Conservation (phyloP, 2,113 vertebrate species). For the Paratilapia polleni region DNA sequence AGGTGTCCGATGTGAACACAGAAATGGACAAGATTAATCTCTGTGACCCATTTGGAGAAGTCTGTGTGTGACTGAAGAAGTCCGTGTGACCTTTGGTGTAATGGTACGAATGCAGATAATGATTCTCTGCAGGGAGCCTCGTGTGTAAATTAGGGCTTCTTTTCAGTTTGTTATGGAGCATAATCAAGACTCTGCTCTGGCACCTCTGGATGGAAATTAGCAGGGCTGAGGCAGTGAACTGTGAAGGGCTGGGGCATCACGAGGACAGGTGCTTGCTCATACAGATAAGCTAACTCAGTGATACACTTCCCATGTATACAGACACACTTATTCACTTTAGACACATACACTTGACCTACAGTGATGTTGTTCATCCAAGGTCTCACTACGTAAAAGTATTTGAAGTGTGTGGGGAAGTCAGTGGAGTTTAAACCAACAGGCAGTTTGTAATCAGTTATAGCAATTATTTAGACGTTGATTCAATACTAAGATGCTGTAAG, state of each 20-base stretch:
- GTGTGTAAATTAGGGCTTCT: slow-evolving; percentile 66
- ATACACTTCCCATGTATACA: slow-evolving; percentile 32
- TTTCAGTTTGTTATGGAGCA: slow-evolving; percentile 70
- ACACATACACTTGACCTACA: slow-evolving; percentile 19
- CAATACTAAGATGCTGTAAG: background rate
- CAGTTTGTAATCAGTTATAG: background rate
- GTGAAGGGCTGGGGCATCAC: slow-evolving; percentile 70
- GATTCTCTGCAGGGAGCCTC: slow-evolving; percentile 61
- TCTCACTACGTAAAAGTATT: background rate
- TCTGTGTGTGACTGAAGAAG: slow-evolving; percentile 55
- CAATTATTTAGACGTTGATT: background rate
- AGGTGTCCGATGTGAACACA: slow-evolving; percentile 6
- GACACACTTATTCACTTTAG: background rate
- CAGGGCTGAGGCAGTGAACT: slow-evolving; percentile 62
- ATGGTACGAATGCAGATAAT: slow-evolving; percentile 66
- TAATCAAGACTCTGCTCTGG: slow-evolving; percentile 67
- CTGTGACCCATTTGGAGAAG: slow-evolving; percentile 45
- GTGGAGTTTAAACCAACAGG: background rate
- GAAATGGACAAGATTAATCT: slow-evolving; percentile 54
- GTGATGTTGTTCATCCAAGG: background rate
- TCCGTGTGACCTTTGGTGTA: slow-evolving; percentile 73
- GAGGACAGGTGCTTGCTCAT: slow-evolving; percentile 57
- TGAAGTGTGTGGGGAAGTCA: background rate
- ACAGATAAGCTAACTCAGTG: slow-evolving; percentile 56
- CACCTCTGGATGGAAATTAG: slow-evolving; percentile 67